Conservation (phyloP, 2,888 invertebrate species). For the Eupelmus urozonus region DNA sequence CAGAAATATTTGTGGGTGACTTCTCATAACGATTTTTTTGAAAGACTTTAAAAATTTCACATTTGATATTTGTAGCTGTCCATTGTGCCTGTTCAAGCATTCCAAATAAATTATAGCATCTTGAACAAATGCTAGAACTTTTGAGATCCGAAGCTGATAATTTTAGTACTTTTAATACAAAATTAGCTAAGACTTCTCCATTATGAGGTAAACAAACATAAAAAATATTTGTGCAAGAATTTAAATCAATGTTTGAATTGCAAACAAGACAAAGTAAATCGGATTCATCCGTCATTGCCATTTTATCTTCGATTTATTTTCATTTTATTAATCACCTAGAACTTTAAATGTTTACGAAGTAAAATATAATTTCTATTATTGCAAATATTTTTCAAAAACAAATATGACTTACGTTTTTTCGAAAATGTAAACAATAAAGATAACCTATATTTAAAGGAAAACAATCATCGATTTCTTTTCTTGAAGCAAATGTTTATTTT, state of each 20-base stretch:
- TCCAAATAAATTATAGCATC: constrained; percentile 69
- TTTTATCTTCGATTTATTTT: too few relatives aligned
- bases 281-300: constrained; percentile 44
- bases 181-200: constrained; percentile 65
- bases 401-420: neutral
- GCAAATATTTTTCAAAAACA: neutral
- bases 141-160: constrained; percentile 59
- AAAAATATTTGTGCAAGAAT: constrained; percentile 67
- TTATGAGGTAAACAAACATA: constrained; percentile 65
- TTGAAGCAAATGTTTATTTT: constrained; percentile 1
- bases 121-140: constrained; percentile 66
- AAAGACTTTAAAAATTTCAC: constrained; percentile 68
- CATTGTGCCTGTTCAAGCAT: constrained; percentile 70
- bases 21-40: constrained; percentile 55
- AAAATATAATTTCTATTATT: neutral
- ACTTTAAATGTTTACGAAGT: neutral
- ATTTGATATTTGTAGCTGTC: constrained; percentile 65
- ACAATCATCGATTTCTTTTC: constrained; percentile 16
- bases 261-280: constrained; percentile 67
- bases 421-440: neutral
- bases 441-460: too few relatives aligned
- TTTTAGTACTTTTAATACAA: constrained; percentile 64
- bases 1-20: neutral
- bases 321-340: neutral
- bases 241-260: constrained; percentile 59